Base-by-base conservation (phyloP, 2,113 vertebrate species). In the Apus apus region DNA sequence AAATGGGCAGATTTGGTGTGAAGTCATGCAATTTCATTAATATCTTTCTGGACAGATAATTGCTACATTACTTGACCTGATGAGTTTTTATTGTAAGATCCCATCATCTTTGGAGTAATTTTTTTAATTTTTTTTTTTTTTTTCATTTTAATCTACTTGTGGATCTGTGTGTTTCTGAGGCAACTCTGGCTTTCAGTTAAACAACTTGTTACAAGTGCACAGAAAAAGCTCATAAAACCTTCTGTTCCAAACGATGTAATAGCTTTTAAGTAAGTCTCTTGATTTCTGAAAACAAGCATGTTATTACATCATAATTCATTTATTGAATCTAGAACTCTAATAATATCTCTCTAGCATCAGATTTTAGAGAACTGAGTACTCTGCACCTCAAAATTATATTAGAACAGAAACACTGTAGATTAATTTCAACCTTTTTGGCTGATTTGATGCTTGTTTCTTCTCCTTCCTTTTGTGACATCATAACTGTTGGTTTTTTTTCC, bases 361-460 rank as follows among this genome's bases (percentile, higher is more conserved):
- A 48, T 68, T 93, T 95, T 81, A 68, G 83, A 81, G 90, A 96
- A 96, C 65, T 0, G 1, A 84, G 64, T 84, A 77, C 30, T 86
- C 21, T 54, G 22, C 22, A 25, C 34, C 25, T 85, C 26, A 60
- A 8, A 83, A 74, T 67, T 71, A 16, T 45, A 17, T 75, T 89
- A 81, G 76, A 95, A 89, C 58, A 62, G 91, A 94, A 96, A 94
- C 79, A 51, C 4, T 32, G 32, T 0, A 1, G 53, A 53, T 74
- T 60, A 17, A 20, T 87, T 93, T 90, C 61, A 81, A n/a, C 34
- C 32, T 84, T 86, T 94, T 78, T 83, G 34, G 36, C 38, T n/a
- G 11, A 27, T 64, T 50, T 67, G 38, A 15, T 86, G 61, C 15
- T 51, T 21, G 74, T 65, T 76, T 74, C 10, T 38, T 38, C 38